Base-by-base conservation (phyloP, 2,113 vertebrate genomes). In the Turnix velox region DNA sequence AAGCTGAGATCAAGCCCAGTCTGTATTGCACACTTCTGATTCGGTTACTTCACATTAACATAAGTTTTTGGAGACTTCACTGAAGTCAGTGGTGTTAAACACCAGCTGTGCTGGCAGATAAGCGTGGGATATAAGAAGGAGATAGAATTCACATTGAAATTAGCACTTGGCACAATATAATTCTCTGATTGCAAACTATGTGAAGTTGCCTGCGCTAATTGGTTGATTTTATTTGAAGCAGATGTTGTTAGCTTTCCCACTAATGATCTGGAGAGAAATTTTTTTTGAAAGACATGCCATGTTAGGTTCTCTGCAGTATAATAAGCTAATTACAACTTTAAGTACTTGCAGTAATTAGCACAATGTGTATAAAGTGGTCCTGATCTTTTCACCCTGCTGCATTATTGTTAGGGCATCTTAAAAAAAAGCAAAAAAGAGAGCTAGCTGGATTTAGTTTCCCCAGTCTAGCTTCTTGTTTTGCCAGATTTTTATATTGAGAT, bases 251-350 rank as follows among this genome's bases (percentile, higher is more conserved):
- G 98, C 98, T 98, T 98, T 98, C 97, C 97, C 97, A 98, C 97
- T 98, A 98, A 98, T 98, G 98, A 98, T 98, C 97, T 98, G 97
- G 97, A 98, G 98, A 98, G 97, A 98, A 98, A 96, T 97, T 98
- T 98, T 98, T 98, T 98, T 98, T 97, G 97, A 98, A 98, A 98
- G 98, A 98, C 97, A 97, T 98, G 97, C 96, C 98, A 98, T 98
- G 98, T 98, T 98, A 98, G 97, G 97, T 98, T 98, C 98, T 98
- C 98, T 98, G 98, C 97, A 98, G 98, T 98, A 98, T 98, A 98
- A 98, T 98, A 98, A 98, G 98, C 98, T 98, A 98, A 98, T 98
- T 98, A 98, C 98, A 98, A 98, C 98, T 98, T 98, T 98, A 98
- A 98, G 97, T 98, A 98, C 97, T 98, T 97, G 97, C 97, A 98